Conservation (phyloP, 2,797 vertebrate genomes). For the Darevskia mixta region DNA sequence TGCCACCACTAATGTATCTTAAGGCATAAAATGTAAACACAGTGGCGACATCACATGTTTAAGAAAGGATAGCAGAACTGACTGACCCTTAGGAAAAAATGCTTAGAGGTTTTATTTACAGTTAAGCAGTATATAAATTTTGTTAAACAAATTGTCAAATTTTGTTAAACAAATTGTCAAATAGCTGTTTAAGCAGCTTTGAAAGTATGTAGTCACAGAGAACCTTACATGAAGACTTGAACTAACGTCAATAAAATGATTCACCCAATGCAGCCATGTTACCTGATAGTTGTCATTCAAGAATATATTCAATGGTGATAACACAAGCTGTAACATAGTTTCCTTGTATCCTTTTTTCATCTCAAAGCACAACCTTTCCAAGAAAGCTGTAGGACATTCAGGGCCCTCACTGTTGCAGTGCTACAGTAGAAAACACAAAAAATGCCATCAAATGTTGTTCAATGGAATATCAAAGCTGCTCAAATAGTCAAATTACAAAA, state of each 20-base stretch:
- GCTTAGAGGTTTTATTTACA: no score
- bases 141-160: no score
- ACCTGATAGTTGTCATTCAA: slow-evolving; percentile 97
- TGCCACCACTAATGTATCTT: not conserved
- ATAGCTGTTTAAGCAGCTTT: not conserved
- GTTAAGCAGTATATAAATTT: no score
- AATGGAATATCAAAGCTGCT: not conserved
- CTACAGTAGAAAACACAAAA: slow-evolving; percentile 75
- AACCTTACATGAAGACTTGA: not conserved
- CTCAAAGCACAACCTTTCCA: slow-evolving; percentile 97
- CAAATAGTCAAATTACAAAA: not conserved
- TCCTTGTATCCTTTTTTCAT: slow-evolving; percentile 99
- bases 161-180: no score
- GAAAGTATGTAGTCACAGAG: not conserved
- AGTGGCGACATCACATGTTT: not conserved
- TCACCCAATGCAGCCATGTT: not conserved
- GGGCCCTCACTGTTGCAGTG: slow-evolving; percentile 93
- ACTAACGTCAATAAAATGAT: not conserved
- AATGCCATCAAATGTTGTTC: slow-evolving; percentile 28
- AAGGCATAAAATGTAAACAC: not conserved
- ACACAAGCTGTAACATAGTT: slow-evolving; percentile 94
- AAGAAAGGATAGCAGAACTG: no score
- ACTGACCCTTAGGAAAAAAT: no score
- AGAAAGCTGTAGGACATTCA: slow-evolving; percentile 92
- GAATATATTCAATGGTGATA: slow-evolving; percentile 94